A percentile compares a stretch with the other conserved stretches of the same genome.
phyloP scores from a whole-genome alignment of 2,797 vertebrate genomes.

The Aselliscus stoliczkanus region DNA sequence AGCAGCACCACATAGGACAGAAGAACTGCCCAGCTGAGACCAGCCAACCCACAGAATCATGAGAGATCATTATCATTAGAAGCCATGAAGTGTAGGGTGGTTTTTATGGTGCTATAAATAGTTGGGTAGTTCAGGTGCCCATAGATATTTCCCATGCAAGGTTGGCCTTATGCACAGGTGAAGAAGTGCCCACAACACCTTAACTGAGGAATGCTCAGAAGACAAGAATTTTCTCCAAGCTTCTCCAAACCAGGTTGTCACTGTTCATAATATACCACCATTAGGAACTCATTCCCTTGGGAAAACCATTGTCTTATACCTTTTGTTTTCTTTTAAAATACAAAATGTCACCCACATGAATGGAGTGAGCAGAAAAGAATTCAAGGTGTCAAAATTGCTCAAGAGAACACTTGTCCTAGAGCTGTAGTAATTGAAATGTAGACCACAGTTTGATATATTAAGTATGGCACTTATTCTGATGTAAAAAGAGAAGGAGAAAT shows the following conservation, averaged over 20 bases:
- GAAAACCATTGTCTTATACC: neutral
- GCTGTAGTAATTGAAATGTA: neutral
- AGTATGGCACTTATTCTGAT: neutral
- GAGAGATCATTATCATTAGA: neutral
- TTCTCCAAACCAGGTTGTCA: too few species aligned
- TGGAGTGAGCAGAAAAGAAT: neutral
- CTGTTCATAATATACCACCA: too few species aligned
- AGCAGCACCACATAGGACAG: neutral
- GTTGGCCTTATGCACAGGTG: neutral
- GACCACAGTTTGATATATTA: neutral
- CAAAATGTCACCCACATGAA: neutral
- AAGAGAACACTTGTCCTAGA: neutral
- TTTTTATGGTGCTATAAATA: neutral
- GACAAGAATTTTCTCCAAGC: neutral
- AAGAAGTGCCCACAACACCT: neutral
- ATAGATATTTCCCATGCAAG: neutral
- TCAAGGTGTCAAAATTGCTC: neutral
- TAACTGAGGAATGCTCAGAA: neutral
- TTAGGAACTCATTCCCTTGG: neutral
- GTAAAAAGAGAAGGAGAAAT: neutral
- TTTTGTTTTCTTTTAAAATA: neutral
- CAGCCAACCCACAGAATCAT: neutral
- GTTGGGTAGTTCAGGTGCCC: neutral
- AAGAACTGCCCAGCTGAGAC: neutral
- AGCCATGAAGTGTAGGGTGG: neutral